Conservation (phyloP, 2,888 invertebrate genomes). For the Drosophila planitibia region DNA sequence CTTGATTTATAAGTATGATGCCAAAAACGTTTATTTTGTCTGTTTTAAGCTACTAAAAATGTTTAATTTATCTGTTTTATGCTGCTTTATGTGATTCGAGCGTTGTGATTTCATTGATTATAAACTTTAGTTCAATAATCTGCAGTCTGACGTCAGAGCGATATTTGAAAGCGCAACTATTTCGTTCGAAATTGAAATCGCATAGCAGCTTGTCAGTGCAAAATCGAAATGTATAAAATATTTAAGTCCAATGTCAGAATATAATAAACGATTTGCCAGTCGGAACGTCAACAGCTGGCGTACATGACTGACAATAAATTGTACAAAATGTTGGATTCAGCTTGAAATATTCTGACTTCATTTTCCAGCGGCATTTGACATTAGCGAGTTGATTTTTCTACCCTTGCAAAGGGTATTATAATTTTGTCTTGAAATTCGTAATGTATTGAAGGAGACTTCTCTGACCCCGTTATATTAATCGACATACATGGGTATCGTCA, state of each 20-base stretch:
- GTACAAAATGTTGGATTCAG: constrained; percentile 3
- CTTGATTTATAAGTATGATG: neutral
- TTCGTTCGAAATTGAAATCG: constrained; percentile 8
- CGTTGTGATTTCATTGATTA: neutral
- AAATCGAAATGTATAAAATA: constrained; percentile 39
- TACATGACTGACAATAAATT: constrained; percentile 24
- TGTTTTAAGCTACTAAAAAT: neutral
- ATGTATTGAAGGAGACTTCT: neutral
- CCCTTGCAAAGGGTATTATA: neutral
- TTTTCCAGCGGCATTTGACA: neutral
- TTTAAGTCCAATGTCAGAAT: constrained; percentile 47
- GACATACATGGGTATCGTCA: neutral
- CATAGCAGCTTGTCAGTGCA: constrained; percentile 25
- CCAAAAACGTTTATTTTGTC: neutral
- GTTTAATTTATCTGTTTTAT: neutral
- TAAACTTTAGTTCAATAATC: neutral
- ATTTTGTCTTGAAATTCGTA: neutral
- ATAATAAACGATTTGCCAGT: constrained; percentile 31
- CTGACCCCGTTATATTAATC: neutral
- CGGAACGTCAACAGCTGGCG: constrained; percentile 19
- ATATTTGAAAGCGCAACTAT: constrained; percentile 18
- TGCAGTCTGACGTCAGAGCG: constrained; percentile 1
- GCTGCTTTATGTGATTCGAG: neutral
- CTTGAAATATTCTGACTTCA: constrained; percentile 19
- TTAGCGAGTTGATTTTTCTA: constrained; percentile 3